Percentiles rank a stretch among this genome's conserved stretches.
These are phyloP conservation scores for Lepisosteus oculatus DNA, from an alignment of 2,113 vertebrate genomes.

Conservation along the genomic window DNA sequence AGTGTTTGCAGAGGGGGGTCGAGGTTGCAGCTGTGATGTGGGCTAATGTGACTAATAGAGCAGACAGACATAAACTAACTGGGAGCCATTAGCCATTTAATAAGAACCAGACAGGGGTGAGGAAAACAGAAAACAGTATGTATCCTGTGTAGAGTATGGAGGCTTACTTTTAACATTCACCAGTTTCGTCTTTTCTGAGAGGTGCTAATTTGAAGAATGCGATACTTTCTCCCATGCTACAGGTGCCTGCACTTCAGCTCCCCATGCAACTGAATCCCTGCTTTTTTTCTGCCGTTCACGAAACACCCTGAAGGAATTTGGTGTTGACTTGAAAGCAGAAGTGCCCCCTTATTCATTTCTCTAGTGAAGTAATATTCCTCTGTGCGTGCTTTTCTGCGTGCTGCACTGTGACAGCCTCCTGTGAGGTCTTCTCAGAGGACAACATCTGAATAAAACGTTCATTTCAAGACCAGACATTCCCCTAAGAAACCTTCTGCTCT, in stretches of 20 bases:
- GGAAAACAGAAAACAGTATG: conserved; percentile 18
- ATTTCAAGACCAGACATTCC: too few relatives aligned
- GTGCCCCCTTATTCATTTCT: too few relatives aligned
- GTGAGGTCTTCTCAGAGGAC: too few relatives aligned
- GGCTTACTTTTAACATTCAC: neutral
- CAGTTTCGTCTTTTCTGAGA: neutral
- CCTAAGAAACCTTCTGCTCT: too few relatives aligned
- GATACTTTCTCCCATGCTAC: neutral
- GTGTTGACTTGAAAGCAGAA: too few relatives aligned
- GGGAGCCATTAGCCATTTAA: conserved; percentile 28
- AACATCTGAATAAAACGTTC: too few relatives aligned
- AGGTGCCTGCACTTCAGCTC: neutral
- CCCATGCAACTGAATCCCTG: neutral
- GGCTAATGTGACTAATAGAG: conserved; percentile 35
- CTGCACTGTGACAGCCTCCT: too few relatives aligned
- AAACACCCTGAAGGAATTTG: too few relatives aligned
- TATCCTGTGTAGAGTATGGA: conserved; percentile 7
- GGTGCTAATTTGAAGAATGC: conserved; percentile 3
- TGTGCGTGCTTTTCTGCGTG: too few relatives aligned
- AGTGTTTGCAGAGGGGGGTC: neutral
- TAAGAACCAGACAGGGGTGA: conserved; percentile 29
- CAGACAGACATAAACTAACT: conserved; percentile 24
- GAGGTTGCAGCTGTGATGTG: conserved; percentile 30
- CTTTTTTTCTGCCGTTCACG: neutral
- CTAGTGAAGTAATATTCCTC: too few relatives aligned